phyloP scores from a whole-genome alignment of 2,888 invertebrate species.

The Alloplasta piceator region DNA sequence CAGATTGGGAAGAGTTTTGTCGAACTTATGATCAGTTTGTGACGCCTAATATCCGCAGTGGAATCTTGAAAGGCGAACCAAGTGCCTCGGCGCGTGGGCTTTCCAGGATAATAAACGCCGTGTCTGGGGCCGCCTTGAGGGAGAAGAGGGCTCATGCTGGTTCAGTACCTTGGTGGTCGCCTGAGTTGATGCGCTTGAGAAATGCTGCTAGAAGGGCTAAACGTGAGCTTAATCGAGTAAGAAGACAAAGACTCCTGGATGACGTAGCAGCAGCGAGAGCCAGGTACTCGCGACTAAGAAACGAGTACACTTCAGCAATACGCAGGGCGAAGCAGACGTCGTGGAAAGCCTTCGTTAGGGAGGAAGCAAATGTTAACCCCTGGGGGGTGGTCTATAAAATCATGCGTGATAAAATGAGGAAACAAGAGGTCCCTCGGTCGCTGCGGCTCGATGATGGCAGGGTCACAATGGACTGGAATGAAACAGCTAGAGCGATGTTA shows the following conservation, averaged over 20 bases:
- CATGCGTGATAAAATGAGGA: neutral
- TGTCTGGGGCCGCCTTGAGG: no score
- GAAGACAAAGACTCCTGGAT: neutral
- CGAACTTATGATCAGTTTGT: neutral
- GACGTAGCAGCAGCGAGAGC: neutral
- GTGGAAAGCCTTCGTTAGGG: slow-evolving; percentile 25
- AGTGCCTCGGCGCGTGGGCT: neutral
- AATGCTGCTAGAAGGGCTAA: neutral
- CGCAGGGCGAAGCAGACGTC: slow-evolving; percentile 10
- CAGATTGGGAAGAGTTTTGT: neutral
- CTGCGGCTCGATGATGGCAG: slow-evolving; percentile 8
- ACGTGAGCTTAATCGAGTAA: neutral
- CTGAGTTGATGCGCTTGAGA: neutral
- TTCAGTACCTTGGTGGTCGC: slow-evolving; percentile 27
- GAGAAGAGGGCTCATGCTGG: neutral
- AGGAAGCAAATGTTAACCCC: slow-evolving; percentile 18
- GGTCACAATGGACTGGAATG: slow-evolving; percentile 46
- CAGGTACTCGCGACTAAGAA: slow-evolving; percentile 6
- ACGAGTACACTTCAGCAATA: slow-evolving; percentile 8
- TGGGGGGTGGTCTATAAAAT: slow-evolving; percentile 45
- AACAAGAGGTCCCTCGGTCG: neutral
- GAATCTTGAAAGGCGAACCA: neutral
- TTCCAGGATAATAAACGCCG: neutral
- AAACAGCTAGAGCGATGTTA: slow-evolving; percentile 40
- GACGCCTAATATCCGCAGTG: neutral